A percentile compares a stretch with the other conserved stretches of the same genome.
phyloP scores from a whole-genome alignment of 2,888 invertebrate species.

The Ernsta delagoae region DNA sequence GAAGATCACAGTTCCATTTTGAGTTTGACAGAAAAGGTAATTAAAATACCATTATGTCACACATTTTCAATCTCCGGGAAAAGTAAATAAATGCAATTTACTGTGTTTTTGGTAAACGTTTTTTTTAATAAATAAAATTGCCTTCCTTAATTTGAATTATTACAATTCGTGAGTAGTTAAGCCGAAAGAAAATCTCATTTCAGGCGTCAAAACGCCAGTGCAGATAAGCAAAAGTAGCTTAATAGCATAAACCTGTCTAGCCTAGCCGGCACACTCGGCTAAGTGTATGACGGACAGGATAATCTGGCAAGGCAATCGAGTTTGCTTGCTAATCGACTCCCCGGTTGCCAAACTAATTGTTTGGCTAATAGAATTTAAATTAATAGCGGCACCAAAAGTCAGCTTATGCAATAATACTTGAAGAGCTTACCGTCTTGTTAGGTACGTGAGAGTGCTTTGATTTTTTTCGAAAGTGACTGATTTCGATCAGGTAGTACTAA shows the following conservation, averaged over 20 bases:
- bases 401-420: background rate
- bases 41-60: no score
- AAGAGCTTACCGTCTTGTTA: background rate
- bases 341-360: slow-evolving; percentile 56
- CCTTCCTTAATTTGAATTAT: no score
- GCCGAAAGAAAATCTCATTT: slow-evolving; percentile 19
- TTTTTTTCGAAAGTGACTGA: background rate
- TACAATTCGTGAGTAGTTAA: background rate
- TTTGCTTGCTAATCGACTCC: slow-evolving; percentile 69
- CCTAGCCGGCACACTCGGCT: slow-evolving; percentile 56
- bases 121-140: no score
- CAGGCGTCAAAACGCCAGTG: slow-evolving; percentile 32
- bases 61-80: no score
- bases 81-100: no score
- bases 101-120: no score
- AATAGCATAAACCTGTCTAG: slow-evolving; percentile 37
- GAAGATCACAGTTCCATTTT: no score
- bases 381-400: background rate
- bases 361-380: slow-evolving; percentile 35
- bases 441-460: background rate
- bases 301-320: slow-evolving; percentile 76
- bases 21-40: no score
- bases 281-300: slow-evolving; percentile 68
- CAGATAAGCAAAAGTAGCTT: slow-evolving; percentile 43
- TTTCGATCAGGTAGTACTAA: background rate